These are phyloP conservation scores for Mustelus asterias DNA, from an alignment of 2,113 vertebrate genomes.

Conservation along the genomic window DNA sequence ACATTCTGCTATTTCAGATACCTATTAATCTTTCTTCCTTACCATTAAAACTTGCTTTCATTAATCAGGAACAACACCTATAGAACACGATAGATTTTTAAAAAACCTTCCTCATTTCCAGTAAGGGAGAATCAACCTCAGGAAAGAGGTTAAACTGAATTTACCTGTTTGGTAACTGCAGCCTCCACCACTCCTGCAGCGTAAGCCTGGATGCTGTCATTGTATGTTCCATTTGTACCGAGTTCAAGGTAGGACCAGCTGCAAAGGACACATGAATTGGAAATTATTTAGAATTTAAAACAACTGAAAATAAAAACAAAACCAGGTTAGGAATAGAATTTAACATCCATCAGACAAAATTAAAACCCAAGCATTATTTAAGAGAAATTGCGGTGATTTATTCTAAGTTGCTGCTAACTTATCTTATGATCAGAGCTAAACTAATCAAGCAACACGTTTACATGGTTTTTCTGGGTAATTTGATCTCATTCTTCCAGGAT, in stretches of 20 bases:
- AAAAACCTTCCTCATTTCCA: background rate
- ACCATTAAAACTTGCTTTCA: background rate
- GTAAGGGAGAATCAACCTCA: background rate
- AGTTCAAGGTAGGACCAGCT: conserved; percentile 87
- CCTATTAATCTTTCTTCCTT: background rate
- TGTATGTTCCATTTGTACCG: conserved; percentile 63
- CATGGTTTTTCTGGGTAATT: background rate
- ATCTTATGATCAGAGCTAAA: background rate
- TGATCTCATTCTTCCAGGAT: background rate
- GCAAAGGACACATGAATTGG: background rate
- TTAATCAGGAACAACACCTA: background rate
- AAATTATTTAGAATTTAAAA: background rate
- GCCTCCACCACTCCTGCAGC: conserved; percentile 82
- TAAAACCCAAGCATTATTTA: background rate
- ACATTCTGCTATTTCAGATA: background rate
- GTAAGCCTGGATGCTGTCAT: conserved; percentile 84
- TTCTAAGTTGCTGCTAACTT: background rate
- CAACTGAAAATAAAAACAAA: background rate
- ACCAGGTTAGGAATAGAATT: background rate
- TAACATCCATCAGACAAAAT: background rate
- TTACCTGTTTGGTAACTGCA: conserved; percentile 69
- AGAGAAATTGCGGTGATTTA: background rate
- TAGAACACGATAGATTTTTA: background rate
- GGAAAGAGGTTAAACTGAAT: background rate
- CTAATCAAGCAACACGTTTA: background rate